Conservation (phyloP, 2,888 invertebrate genomes). For the Acholoe squamosa region DNA sequence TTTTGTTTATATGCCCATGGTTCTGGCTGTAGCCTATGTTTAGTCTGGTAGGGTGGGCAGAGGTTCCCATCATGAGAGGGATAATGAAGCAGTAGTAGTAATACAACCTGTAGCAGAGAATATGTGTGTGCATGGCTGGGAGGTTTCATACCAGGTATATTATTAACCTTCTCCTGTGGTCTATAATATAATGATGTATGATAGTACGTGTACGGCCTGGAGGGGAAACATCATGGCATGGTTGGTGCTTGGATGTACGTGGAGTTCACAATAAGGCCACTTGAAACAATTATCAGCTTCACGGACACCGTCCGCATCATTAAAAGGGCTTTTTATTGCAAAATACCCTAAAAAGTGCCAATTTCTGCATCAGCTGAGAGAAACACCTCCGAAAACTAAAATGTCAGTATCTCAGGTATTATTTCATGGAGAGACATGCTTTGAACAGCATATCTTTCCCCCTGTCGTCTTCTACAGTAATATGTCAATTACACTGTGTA, state of each 20-base stretch:
- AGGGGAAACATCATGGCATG: constrained; percentile 62
- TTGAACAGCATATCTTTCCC: too few species aligned
- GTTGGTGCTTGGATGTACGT: constrained; percentile 66
- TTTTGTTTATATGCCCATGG: constrained; percentile 10
- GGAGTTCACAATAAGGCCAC: too few species aligned
- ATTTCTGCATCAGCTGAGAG: too few species aligned
- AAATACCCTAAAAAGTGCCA: too few species aligned
- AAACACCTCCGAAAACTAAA: too few species aligned
- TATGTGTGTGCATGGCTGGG: background rate
- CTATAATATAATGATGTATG: background rate
- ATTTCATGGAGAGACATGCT: too few species aligned
- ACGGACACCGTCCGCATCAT: too few species aligned
- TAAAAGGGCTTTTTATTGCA: too few species aligned
- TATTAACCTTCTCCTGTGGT: background rate
- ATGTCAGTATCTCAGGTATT: too few species aligned
- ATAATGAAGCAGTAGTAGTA: background rate
- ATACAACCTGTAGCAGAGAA: background rate
- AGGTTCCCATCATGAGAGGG: background rate
- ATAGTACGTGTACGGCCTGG: background rate
- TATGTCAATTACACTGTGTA: too few species aligned
- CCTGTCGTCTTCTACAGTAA: too few species aligned
- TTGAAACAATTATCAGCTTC: too few species aligned
- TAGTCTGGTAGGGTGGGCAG: background rate
- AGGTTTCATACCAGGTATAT: background rate
- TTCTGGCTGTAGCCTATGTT: background rate